Percentiles rank a stretch among this genome's conserved stretches.
Conservation (phyloP, 2,888 invertebrate genomes). For the Amphipyra berbera region DNA sequence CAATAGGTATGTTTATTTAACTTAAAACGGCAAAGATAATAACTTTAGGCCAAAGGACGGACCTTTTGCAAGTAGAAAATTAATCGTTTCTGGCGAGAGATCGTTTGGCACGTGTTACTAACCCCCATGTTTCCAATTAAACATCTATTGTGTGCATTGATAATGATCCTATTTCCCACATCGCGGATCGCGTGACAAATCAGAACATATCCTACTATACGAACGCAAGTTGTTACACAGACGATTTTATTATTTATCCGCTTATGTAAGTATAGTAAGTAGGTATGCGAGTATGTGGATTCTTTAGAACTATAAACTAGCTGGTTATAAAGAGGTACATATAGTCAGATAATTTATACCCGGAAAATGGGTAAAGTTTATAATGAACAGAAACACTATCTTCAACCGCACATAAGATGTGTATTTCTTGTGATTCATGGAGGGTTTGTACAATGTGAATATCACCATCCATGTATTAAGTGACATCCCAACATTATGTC, state of each 20-base stretch:
- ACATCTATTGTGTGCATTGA: constrained; percentile 67
- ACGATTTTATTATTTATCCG: constrained; percentile 2
- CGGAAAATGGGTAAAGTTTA: neutral
- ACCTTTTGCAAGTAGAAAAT: constrained; percentile 59
- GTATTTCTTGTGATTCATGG: neutral
- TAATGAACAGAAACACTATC: neutral
- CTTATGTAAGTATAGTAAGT: neutral
- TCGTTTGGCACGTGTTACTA: constrained; percentile 48
- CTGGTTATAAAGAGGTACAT: neutral
- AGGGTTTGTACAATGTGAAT: neutral
- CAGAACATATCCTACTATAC: constrained; percentile 30
- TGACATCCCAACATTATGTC: too few relatives aligned
- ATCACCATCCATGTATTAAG: neutral
- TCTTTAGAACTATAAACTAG: neutral
- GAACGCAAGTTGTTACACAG: constrained; percentile 4
- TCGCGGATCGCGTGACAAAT: constrained; percentile 66
- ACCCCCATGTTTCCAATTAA: constrained; percentile 62
- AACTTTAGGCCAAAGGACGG: constrained; percentile 49
- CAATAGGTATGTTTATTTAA: constrained; percentile 30
- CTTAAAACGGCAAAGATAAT: constrained; percentile 55
- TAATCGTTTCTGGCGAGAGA: constrained; percentile 64
- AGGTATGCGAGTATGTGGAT: neutral
- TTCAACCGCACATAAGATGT: too few relatives aligned
- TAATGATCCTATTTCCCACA: constrained; percentile 63
- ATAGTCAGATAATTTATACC: neutral